Percentiles rank a stretch among this genome's conserved stretches.
These are phyloP conservation scores for Drosophila leontia DNA, from an alignment of 1,140 invertebrate species.

Conservation along the genomic window DNA sequence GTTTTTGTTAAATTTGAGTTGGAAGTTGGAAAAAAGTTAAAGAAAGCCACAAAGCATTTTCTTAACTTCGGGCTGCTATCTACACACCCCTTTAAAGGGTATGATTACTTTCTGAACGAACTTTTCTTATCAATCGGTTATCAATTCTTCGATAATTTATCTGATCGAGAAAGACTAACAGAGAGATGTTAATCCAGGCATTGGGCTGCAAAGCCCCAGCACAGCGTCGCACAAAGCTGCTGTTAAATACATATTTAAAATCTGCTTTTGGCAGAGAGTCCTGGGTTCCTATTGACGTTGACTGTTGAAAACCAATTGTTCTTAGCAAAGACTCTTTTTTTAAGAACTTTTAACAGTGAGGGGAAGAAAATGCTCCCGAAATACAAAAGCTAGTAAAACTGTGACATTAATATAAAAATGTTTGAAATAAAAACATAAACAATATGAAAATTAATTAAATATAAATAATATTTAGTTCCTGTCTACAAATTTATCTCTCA, in stretches of 20 bases:
- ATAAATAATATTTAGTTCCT: background rate
- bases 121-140: background rate
- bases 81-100: background rate
- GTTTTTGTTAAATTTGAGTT: background rate
- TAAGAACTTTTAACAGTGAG: background rate
- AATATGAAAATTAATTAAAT: background rate
- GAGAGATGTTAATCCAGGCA: background rate
- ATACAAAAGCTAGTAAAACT: no score
- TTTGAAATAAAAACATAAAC: background rate
- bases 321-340: background rate
- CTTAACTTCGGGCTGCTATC: no score
- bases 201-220: no score
- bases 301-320: background rate
- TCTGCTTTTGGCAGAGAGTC: background rate
- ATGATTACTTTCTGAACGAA: background rate
- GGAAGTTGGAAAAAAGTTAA: background rate
- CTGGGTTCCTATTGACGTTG: background rate
- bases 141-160: background rate
- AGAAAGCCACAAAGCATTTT: background rate
- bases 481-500: background rate
- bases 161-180: background rate
- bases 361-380: no score
- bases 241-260: no score
- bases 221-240: no score
- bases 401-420: background rate